Conservation (phyloP, 2,797 vertebrate genomes). For the Microctenopoma stevenorrisi region DNA sequence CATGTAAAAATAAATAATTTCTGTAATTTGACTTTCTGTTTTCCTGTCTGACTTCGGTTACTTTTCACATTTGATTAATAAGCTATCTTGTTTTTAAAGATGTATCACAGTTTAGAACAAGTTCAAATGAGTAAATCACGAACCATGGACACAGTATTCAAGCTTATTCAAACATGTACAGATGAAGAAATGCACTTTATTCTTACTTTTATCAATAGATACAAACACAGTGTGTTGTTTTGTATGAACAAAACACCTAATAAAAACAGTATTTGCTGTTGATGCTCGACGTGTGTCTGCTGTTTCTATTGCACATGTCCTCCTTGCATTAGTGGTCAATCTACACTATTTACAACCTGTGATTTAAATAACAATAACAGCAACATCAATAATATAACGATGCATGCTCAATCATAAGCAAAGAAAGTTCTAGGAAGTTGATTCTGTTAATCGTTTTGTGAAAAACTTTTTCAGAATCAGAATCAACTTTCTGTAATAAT, state of each 20-base stretch:
- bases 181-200: conserved; percentile 71
- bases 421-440: too few species aligned
- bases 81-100: conserved; percentile 33
- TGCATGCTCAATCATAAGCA: too few species aligned
- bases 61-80: conserved; percentile 48
- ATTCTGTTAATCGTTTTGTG: too few species aligned
- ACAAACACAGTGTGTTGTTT: conserved; percentile 65
- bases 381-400: too few species aligned
- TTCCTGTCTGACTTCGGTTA: conserved; percentile 58
- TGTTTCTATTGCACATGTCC: conserved; percentile 31
- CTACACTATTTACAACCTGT: background rate
- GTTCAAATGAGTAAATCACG: conserved; percentile 25
- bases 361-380: too few species aligned
- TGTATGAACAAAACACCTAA: conserved; percentile 67
- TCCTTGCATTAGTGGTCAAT: background rate
- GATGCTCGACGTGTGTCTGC: conserved; percentile 44
- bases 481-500: too few species aligned
- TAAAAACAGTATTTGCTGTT: conserved; percentile 64
- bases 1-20: conserved; percentile 52
- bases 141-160: conserved; percentile 36
- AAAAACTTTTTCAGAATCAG: too few species aligned
- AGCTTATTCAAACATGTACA: conserved; percentile 48
- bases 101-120: conserved; percentile 32
- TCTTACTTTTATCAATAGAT: conserved; percentile 68
- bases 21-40: conserved; percentile 57